Conservation (phyloP, 1,140 invertebrate species). For the Augochlora pura region DNA sequence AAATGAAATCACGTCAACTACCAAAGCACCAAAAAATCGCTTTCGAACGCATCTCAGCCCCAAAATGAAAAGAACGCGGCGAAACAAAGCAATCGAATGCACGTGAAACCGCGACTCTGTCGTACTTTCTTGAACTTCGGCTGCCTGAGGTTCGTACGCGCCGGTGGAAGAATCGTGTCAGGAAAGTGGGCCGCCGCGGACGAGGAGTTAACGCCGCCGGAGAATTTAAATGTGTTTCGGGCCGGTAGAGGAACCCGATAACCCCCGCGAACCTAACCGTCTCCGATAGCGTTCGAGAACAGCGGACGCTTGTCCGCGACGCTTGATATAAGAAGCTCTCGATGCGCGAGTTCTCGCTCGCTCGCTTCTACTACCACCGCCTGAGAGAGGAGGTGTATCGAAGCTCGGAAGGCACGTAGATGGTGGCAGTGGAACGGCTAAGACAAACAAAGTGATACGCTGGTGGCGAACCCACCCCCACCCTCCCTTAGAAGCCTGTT, state of each 20-base stretch:
- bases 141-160: too few relatives aligned
- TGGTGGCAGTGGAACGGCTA: background rate
- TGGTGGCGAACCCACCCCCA: background rate
- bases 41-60: too few relatives aligned
- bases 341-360: background rate
- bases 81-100: too few relatives aligned
- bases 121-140: background rate
- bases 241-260: constrained; percentile 2
- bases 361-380: background rate
- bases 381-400: constrained; percentile 24
- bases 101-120: too few relatives aligned
- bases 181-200: background rate
- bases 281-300: constrained; percentile 18
- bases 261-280: constrained; percentile 12
- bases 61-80: background rate
- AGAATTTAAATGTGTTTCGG: constrained; percentile 31
- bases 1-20: too few relatives aligned
- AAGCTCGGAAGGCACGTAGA: background rate
- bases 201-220: background rate
- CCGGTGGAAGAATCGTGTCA: background rate
- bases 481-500: constrained; percentile 31
- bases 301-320: constrained; percentile 35
- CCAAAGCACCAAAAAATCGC: too few relatives aligned
- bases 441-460: constrained; percentile 39
- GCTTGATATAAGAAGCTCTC: constrained; percentile 29